These are phyloP conservation scores for Drosophila multiciliata DNA, from an alignment of 2,888 invertebrate species.

Conservation along the genomic window DNA sequence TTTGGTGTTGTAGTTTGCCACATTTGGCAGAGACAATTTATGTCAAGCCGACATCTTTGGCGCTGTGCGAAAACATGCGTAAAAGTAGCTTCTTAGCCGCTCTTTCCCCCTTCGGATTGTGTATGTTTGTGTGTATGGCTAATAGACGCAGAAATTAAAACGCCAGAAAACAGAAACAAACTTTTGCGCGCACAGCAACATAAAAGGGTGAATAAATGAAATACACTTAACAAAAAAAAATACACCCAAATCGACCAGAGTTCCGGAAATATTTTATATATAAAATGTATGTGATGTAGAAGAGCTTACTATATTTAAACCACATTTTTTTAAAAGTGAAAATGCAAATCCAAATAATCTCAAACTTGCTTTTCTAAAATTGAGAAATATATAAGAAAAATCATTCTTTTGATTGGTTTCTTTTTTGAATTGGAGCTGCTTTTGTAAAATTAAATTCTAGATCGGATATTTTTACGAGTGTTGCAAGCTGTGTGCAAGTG, in stretches of 20 bases:
- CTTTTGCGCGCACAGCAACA: conserved; percentile 20
- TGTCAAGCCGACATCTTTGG: conserved; percentile 74
- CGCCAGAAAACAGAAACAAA: conserved; percentile 54
- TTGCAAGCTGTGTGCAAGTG: background rate
- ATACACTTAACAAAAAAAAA: conserved; percentile 1
- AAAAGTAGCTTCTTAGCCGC: conserved; percentile 63
- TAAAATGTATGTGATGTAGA: background rate
- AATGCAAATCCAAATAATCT: background rate
- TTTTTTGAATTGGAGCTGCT: background rate
- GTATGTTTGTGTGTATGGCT: conserved; percentile 29
- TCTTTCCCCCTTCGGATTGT: background rate
- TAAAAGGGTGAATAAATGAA: conserved; percentile 25
- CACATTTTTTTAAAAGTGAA: background rate
- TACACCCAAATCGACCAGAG: background rate
- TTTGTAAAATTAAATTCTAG: background rate
- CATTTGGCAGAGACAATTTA: conserved; percentile 77
- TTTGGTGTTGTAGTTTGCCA: conserved; percentile 72
- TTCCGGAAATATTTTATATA: background rate
- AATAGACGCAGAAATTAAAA: conserved; percentile 66
- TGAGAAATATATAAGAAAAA: background rate
- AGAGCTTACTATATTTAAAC: background rate
- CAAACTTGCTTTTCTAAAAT: background rate
- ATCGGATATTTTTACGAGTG: background rate
- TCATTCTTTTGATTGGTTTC: background rate
- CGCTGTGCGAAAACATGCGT: conserved; percentile 78